These are phyloP conservation scores for Oreotrochilus melanogaster DNA, from an alignment of 2,113 vertebrate genomes.

Conservation along the genomic window DNA sequence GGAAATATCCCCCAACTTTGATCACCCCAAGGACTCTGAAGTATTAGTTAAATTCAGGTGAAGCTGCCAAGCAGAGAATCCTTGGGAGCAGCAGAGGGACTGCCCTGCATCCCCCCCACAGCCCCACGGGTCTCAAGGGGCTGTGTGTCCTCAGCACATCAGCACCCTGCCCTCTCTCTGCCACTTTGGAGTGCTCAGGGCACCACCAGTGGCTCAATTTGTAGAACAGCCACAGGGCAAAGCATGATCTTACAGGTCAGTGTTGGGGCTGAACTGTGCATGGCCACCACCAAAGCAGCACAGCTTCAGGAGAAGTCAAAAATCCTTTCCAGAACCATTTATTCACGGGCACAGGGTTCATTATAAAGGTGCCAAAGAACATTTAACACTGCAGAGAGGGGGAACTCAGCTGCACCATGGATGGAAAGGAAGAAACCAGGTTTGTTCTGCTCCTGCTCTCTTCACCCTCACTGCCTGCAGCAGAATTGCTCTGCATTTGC, in stretches of 20 bases:
- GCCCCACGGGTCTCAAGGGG: not conserved
- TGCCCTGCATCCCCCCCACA: not conserved
- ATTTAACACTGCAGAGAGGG: not conserved
- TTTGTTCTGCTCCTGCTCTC: not conserved
- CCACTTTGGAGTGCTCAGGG: not conserved
- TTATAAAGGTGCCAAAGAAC: not conserved
- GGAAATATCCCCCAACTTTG: constrained; percentile 7
- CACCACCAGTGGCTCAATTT: not conserved
- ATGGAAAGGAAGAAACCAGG: not conserved
- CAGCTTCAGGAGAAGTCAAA: not conserved
- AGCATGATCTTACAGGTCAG: not conserved
- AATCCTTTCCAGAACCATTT: not conserved
- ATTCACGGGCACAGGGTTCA: not conserved
- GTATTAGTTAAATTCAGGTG: not conserved
- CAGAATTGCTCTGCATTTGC: not conserved
- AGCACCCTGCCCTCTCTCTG: not conserved
- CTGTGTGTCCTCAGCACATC: not conserved
- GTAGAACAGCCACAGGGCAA: not conserved
- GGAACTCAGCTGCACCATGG: not conserved
- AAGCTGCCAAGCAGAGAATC: not conserved
- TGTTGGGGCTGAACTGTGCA: not conserved
- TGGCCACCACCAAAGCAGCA: not conserved
- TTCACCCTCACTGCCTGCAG: not conserved
- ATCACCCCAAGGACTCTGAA: not conserved
- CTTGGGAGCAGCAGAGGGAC: not conserved